Percentiles rank a stretch among this genome's conserved stretches.
These are phyloP conservation scores for Drosophila tani DNA, from an alignment of 1,140 invertebrate species.

Conservation along the genomic window DNA sequence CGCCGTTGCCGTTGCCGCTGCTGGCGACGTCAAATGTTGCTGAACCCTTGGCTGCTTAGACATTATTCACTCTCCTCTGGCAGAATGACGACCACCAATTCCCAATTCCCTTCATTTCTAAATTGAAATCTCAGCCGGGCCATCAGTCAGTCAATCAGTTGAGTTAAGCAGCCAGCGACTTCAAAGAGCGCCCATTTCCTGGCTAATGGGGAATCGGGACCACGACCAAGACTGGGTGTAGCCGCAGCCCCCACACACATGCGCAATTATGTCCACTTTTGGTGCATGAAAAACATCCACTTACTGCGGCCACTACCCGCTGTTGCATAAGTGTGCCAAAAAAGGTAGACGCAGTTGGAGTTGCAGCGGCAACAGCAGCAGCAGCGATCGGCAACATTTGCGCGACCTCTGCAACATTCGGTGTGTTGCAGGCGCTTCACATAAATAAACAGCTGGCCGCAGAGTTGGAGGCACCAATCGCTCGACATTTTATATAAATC, in stretches of 20 bases:
- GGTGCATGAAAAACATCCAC: constrained; percentile 49
- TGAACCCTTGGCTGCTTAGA: constrained; percentile 70
- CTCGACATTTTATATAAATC: constrained; percentile 15
- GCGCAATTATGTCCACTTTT: constrained; percentile 70
- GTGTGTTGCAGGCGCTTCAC: constrained; percentile 65
- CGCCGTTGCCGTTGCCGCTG: constrained; percentile 22
- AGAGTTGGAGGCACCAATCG: constrained; percentile 51
- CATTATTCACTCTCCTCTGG: constrained; percentile 50
- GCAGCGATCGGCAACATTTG: constrained; percentile 44
- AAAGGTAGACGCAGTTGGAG: constrained; percentile 50
- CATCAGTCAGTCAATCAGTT: constrained; percentile 59
- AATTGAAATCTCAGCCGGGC: constrained; percentile 46
- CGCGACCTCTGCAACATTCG: constrained; percentile 59
- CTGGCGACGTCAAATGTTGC: constrained; percentile 66
- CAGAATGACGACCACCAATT: constrained; percentile 22
- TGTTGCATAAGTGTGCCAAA: constrained; percentile 73
- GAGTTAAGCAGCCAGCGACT: constrained; percentile 27
- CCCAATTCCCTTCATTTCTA: constrained; percentile 9
- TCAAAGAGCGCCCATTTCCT: constrained; percentile 63
- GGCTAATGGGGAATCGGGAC: constrained; percentile 22
- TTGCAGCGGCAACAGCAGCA: constrained; percentile 12
- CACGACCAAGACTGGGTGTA: constrained; percentile 49
- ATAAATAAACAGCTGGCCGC: constrained; percentile 71
- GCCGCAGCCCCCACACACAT: constrained; percentile 33
- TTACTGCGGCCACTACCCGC: constrained; percentile 13